Evolutionary conservation across 92 coral and sea anemone species (phyloP), one percentile per base, ranked within the genome.

Genomic region (Epizoanthus fatuus): DNA sequence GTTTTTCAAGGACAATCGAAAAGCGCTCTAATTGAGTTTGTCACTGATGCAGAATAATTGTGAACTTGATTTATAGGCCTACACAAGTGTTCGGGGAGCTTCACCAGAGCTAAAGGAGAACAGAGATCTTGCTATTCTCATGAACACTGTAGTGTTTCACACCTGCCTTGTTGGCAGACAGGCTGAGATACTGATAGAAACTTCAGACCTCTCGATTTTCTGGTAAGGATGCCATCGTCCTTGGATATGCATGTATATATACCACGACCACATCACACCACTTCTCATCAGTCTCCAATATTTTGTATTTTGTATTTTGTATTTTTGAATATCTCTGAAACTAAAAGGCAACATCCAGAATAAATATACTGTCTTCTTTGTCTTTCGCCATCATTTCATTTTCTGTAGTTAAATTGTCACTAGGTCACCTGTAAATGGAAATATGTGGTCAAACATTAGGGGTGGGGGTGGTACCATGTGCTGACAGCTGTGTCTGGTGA

Each of bases 101-200:
- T 94, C 99, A 22, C 99, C 99, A 11, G 99, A 95, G 81, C 84
- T 97, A 17, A 97, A 97, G 57, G 99, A 97, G 0, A 97, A 95
- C 90, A 87, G 95, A 67, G 99, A 97, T 59, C 76, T 97, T 56
- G 97, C 98, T 9, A 77, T 85, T 4, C 82, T 97, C 39, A 92
- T 97, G 98, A 97, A 97, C 87, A 97, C 95, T 70, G 93, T 97
- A 19, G 76, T 95, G 47, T 97, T 97, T 79, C 99, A 97, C 83
- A 88, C 98, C 5, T 90, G 88, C 64, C 96, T 97, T 7, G 98
- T 97, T 10, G 99, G 95, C 85, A 88, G 84, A 62, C 98, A 96
- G 42, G 99, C 95, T 20, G 92, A 70, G 47, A 87, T 95, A 7
- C 88, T 97, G 32, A 87, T 52, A 63, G 96, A 95, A 69, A 94